Evolutionary conservation across 2,113 vertebrate species (phyloP), one percentile per base, ranked within the genome.

Genomic region (Blennius ocellaris): DNA sequence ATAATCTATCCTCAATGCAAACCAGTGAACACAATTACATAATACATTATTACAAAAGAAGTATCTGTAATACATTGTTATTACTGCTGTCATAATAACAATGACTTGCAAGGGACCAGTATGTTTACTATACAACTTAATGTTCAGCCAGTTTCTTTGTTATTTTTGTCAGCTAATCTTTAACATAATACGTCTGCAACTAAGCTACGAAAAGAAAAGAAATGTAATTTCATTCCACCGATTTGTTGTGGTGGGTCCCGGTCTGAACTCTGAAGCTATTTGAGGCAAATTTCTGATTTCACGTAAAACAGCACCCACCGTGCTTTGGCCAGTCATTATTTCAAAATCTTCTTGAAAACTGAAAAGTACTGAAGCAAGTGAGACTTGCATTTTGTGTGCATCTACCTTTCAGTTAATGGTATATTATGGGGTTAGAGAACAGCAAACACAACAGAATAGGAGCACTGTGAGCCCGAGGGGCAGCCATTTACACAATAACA

Each of bases 391-490:
- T 11, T 38, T 52, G 17, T 55, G 48, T 36, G 21, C 21, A 39
- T 5, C 63, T 39, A 39, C 4, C 8, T 55, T 36, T 49, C 40
- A 59, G 12, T 21, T 12, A 74, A 62, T 7, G 16, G 38, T 59
- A 12, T n/a, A 39, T 8, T 7, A n/a, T 56, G 16, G 68, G 12
- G 16, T 67, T 68, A 76, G 74, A 60, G 40, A 63, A 69, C 39
- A 67, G 67, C 76, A 78, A 81, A 76, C 30, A 62, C 40, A 77
- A 58, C 11, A 65, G 39, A 75, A 62, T 36, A 45, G 11, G 9
- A 47, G 3, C 44, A 21, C 0, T 6, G 5, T 52, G 7, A 79
- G 65, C 60, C 61, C 1, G 30, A 54, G 41, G 81, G 30, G 2
- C 40, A 62, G 43, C 11, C 63, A 62, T 77, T 73, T 36, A 72